phyloP scores from a whole-genome alignment of 2,797 vertebrate species.

The Phoxinus dragarum region DNA sequence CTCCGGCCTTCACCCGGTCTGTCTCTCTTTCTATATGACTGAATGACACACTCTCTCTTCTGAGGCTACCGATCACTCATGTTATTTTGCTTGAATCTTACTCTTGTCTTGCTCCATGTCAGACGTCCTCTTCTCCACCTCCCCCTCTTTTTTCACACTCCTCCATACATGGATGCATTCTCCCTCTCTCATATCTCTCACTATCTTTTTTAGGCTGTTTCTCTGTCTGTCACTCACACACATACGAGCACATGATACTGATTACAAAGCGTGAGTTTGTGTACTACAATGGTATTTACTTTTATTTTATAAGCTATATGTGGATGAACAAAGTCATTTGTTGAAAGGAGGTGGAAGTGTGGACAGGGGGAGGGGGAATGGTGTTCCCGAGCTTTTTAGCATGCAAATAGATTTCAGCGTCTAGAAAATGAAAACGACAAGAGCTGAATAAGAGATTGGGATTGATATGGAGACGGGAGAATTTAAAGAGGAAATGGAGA shows the following conservation, averaged over 20 bases:
- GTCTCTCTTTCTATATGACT: not conserved
- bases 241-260: not conserved
- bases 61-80: not conserved
- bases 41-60: not conserved
- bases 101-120: conserved; percentile 61
- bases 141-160: conserved; percentile 43
- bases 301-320: conserved; percentile 13
- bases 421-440: conserved; percentile 38
- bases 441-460: conserved; percentile 28
- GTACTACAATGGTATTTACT: conserved; percentile 3
- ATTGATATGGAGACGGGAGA: conserved; percentile 23
- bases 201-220: conserved; percentile 2
- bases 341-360: conserved; percentile 40
- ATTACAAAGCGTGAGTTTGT: not conserved
- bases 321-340: not conserved
- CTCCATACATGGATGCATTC: conserved; percentile 3
- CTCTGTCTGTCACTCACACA: not conserved
- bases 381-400: conserved; percentile 50
- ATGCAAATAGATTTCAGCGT: conserved; percentile 62
- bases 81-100: not conserved
- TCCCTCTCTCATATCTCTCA: conserved; percentile 34
- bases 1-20: conserved; percentile 30
- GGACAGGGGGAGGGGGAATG: conserved; percentile 14
- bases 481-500: conserved; percentile 7
- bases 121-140: conserved; percentile 50